A percentile compares a stretch with the other conserved stretches of the same genome.
phyloP scores from a whole-genome alignment of 2,113 vertebrate species.

The Neomonachus schauinslandi region DNA sequence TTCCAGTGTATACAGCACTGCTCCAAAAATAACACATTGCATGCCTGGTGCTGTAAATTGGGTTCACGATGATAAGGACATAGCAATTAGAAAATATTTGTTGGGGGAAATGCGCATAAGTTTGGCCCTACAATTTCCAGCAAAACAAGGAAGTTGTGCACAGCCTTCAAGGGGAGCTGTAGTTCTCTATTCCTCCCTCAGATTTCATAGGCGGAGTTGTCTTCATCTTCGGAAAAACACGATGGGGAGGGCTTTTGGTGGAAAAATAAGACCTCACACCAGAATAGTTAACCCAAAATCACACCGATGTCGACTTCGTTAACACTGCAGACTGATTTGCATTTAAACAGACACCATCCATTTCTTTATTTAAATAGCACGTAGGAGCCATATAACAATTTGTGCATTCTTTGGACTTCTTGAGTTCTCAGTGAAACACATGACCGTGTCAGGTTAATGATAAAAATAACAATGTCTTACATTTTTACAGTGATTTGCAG shows the following conservation, averaged over 20 bases:
- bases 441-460: background rate
- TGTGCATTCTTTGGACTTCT: background rate
- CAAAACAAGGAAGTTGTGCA: background rate
- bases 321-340: slow-evolving; percentile 55
- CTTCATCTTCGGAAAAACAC: slow-evolving; percentile 21
- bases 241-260: background rate
- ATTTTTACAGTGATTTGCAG: slow-evolving; percentile 1
- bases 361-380: slow-evolving; percentile 55
- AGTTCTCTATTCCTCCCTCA: background rate
- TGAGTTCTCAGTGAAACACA: background rate
- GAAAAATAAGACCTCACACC: slow-evolving; percentile 52
- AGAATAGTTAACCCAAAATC: slow-evolving; percentile 60
- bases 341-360: slow-evolving; percentile 61
- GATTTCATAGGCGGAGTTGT: background rate
- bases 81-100: slow-evolving; percentile 78
- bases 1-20: slow-evolving; percentile 61
- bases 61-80: slow-evolving; percentile 63
- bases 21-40: slow-evolving; percentile 77
- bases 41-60: slow-evolving; percentile 59
- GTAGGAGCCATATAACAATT: background rate
- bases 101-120: background rate
- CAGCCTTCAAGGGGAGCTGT: background rate
- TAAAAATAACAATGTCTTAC: background rate
- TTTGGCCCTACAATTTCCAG: slow-evolving; percentile 1
- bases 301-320: background rate